phyloP scores from a whole-genome alignment of 30 jellyfish, hydroid and myxozoan species.

The Nemopilema nomurai region DNA sequence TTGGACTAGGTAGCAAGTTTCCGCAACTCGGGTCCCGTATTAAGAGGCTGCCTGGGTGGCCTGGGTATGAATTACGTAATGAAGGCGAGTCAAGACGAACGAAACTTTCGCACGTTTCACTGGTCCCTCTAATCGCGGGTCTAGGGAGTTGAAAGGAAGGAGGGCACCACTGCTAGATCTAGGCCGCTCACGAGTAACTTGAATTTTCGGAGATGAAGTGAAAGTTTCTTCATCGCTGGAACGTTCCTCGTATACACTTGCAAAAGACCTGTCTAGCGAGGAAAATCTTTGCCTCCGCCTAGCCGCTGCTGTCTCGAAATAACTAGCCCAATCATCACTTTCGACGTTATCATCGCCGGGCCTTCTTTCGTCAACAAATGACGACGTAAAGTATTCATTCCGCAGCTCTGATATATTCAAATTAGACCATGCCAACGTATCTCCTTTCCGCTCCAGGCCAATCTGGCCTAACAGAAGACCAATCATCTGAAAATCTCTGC shows the following conservation, averaged over 20 bases:
- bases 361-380: conserved; percentile 24
- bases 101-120: conserved; percentile 32
- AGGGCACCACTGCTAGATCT: conserved; percentile 79
- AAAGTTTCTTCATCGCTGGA: neutral
- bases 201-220: neutral
- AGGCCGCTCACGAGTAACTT: conserved; percentile 32
- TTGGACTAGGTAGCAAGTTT: conserved; percentile 29
- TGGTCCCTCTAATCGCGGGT: conserved; percentile 80
- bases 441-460: conserved; percentile 79
- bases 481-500: conserved; percentile 33
- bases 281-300: conserved; percentile 25
- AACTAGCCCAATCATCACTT: conserved; percentile 37
- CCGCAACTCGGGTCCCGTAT: conserved; percentile 60
- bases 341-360: neutral
- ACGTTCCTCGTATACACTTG: conserved; percentile 15
- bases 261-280: conserved; percentile 17
- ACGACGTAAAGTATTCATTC: conserved; percentile 52
- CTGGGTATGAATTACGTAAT: conserved; percentile 72
- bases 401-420: conserved; percentile 54
- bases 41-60: conserved; percentile 74
- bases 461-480: conserved; percentile 76
- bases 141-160: conserved; percentile 74
- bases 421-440: conserved; percentile 86
- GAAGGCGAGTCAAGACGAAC: conserved; percentile 48
- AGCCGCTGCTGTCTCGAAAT: conserved; percentile 54